Percentiles rank a stretch among this genome's conserved stretches.
These are phyloP conservation scores for Agrotis exclamationis DNA, from an alignment of 2,888 invertebrate genomes.

Conservation along the genomic window DNA sequence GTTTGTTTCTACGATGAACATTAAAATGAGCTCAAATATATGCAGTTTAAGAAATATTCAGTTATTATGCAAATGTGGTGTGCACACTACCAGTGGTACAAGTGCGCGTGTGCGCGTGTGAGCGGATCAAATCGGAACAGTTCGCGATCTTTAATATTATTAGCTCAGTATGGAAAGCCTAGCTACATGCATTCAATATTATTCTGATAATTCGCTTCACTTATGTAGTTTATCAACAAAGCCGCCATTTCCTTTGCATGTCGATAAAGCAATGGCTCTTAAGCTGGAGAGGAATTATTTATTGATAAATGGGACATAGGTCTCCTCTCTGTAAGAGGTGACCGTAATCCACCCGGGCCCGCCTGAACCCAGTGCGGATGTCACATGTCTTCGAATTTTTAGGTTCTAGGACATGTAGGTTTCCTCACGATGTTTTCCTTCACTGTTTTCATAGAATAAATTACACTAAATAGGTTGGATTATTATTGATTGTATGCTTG, in stretches of 20 bases:
- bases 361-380: too few species aligned
- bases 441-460: too few species aligned
- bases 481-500: too few species aligned
- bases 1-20: neutral
- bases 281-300: too few species aligned
- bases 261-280: too few species aligned
- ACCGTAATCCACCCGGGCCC: too few species aligned
- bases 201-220: conserved; percentile 14
- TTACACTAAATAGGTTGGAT: too few species aligned
- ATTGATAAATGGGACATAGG: too few species aligned
- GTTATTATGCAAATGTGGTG: conserved; percentile 17
- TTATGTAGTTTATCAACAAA: conserved; percentile 8
- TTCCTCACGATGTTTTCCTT: too few species aligned
- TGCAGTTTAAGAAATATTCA: conserved; percentile 16
- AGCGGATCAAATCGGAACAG: conserved; percentile 23
- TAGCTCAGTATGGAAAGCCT: neutral
- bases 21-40: conserved; percentile 2
- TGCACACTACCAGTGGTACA: conserved; percentile 2
- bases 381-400: too few species aligned
- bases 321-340: too few species aligned
- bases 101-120: conserved; percentile 10
- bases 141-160: conserved; percentile 12
- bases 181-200: conserved; percentile 1
- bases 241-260: neutral
- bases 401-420: too few species aligned